Evolutionary conservation across 2,888 invertebrate genomes (phyloP).

Genomic region (Mesorhabditis belari): DNA sequence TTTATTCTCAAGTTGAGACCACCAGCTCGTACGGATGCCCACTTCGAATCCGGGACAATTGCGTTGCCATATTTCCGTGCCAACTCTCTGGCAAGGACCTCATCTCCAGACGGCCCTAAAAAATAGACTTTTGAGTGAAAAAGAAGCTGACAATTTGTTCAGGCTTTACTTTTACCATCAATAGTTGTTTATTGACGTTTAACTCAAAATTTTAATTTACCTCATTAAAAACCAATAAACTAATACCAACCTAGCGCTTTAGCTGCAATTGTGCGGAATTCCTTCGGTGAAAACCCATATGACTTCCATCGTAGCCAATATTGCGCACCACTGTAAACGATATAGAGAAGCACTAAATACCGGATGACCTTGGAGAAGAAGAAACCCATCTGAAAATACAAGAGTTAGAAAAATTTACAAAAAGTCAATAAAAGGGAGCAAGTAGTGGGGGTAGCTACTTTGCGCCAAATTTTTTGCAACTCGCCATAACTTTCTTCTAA

Average conservation of each 20-base stretch:
- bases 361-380: conserved; percentile 36
- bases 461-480: neutral
- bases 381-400: conserved; percentile 32
- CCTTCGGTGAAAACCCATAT: conserved; percentile 42
- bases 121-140: too few species aligned
- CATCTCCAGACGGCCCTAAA: neutral
- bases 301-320: conserved; percentile 34
- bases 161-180: too few species aligned
- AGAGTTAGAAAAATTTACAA: neutral
- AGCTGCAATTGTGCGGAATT: conserved; percentile 38
- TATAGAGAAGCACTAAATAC: conserved; percentile 21
- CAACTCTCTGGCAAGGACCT: conserved; percentile 22
- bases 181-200: too few species aligned
- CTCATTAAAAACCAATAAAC: too few species aligned
- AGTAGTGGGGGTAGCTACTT: neutral
- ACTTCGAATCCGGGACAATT: conserved; percentile 9
- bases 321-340: conserved; percentile 19
- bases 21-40: conserved; percentile 18
- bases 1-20: conserved; percentile 14
- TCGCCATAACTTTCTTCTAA: too few species aligned
- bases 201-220: too few species aligned
- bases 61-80: conserved; percentile 12
- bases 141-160: too few species aligned
- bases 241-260: conserved; percentile 27
- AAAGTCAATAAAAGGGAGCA: neutral